Conservation (phyloP, 1,140 invertebrate genomes). For the Mizuhopecten yessoensis region DNA sequence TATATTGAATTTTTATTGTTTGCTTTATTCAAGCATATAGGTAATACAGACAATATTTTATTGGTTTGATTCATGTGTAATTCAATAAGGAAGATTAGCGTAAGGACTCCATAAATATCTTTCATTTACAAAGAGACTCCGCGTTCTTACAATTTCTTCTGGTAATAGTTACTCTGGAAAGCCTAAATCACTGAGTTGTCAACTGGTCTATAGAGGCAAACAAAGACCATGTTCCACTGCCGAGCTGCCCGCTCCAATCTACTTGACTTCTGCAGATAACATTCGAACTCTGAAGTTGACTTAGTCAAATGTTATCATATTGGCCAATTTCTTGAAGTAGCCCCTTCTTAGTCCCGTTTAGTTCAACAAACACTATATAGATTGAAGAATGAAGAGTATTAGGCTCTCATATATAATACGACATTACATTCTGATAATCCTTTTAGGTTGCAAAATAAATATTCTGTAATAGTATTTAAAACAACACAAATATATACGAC, state of each 20-base stretch:
- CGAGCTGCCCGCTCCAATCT: not conserved
- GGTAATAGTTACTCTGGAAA: conserved; percentile 31
- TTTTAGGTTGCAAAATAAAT: not conserved
- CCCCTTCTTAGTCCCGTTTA: not conserved
- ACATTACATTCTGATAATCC: too few relatives aligned
- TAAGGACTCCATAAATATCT: not conserved
- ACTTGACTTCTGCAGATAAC: conserved; percentile 27
- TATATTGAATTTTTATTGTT: conserved; percentile 40
- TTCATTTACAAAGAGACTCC: not conserved
- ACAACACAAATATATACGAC: too few relatives aligned
- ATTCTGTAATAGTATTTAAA: too few relatives aligned
- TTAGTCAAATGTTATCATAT: not conserved
- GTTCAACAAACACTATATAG: too few relatives aligned
- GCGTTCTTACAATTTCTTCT: not conserved
- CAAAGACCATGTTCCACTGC: not conserved
- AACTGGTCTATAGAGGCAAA: not conserved
- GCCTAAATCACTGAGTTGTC: conserved; percentile 11
- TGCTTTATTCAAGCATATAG: conserved; percentile 6
- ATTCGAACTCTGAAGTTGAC: not conserved
- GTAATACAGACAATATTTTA: conserved; percentile 27
- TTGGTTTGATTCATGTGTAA: conserved; percentile 1
- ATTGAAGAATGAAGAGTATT: too few relatives aligned
- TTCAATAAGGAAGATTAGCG: conserved; percentile 16
- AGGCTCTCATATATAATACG: too few relatives aligned
- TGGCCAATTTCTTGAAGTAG: not conserved